Base-by-base conservation (phyloP, 1,140 invertebrate genomes). In the Pseudachorutes palmiensis region DNA sequence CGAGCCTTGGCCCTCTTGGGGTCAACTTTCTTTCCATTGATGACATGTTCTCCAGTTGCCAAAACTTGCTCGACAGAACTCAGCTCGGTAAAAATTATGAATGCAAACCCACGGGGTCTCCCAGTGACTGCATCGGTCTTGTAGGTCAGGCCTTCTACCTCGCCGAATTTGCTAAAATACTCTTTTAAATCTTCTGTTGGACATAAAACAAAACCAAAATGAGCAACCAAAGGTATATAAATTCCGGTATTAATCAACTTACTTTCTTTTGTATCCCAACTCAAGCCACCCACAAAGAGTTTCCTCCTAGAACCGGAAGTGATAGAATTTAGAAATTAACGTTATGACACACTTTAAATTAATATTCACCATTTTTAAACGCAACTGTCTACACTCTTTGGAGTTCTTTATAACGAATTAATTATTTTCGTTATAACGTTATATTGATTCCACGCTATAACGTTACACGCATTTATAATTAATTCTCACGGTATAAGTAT, bases 1-100 rank as follows among this genome's bases (percentile, higher is more conserved):
- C 82, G 78, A 0, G 83, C 81, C 74, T 84, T 84, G 2, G 86
- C 84, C 75, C 83, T 79, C 69, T 87, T 87, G 0, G 85, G 84
- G 73, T 87, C 85, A 45, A 87, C 83, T 77, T 84, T 83, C 68
- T 84, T 84, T 70, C 83, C 83, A 74, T 84, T 84, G 73, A 87
- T 83, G 67, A 81, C 82, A 76, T 85, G 84, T 36, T 83, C 81
- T 19, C 81, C 81, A 24, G 3, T 3, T 31, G 79, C 79, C 22
- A 84, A 74, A 14, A 85, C 78, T 76, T 84, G 83, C 71, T 87
- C 84, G 62, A 87, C 82, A 49, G 82, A 79, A 69, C 84, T 83
- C 24, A 84, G 78, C 71, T 79, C 79, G 58, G 82, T 81, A 76
- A 87, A 88, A 45, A 86, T 84, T 71, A 88, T 83, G 76, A 88